Evolutionary conservation across 2,797 vertebrate genomes (phyloP).

Genomic region (Spinibarbus caldwelli): DNA sequence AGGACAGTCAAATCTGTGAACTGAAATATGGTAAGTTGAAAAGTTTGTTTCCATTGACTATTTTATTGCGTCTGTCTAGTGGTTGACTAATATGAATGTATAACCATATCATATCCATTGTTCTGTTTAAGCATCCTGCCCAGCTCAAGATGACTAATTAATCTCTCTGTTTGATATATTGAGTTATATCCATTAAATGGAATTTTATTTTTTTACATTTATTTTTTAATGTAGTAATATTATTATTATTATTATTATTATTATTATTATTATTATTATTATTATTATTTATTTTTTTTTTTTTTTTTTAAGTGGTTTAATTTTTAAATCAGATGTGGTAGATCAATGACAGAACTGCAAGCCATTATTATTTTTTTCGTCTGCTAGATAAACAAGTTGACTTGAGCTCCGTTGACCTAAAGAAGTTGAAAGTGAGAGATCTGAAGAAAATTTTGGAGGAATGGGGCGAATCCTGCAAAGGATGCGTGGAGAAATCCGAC

Average conservation of each 20-base stretch:
- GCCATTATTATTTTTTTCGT: not conserved
- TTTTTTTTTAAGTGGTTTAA: too few species aligned
- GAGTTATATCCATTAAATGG: not conserved
- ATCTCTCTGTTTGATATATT: not conserved
- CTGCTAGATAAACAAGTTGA: conserved; percentile 92
- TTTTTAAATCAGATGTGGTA: not conserved
- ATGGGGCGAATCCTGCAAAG: conserved; percentile 96
- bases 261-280: too few species aligned
- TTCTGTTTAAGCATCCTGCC: not conserved
- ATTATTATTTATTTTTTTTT: too few species aligned
- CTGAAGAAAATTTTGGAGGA: conserved; percentile 96
- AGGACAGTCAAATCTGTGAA: conserved; percentile 96
- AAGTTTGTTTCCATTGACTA: not conserved
- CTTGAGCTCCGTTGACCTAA: conserved; percentile 91
- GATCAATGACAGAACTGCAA: not conserved
- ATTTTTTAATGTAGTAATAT: too few species aligned
- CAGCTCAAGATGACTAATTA: not conserved
- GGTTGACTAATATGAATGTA: not conserved
- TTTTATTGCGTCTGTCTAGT: not conserved
- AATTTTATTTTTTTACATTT: too few species aligned
- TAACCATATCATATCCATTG: not conserved
- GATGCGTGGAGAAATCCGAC: conserved; percentile 94
- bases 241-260: too few species aligned
- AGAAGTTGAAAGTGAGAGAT: conserved; percentile 95
- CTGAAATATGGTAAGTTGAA: conserved; percentile 90